A percentile compares a stretch with the other conserved stretches of the same genome.
Conservation (phyloP, 2,888 invertebrate species). For the Apodemia zela region DNA sequence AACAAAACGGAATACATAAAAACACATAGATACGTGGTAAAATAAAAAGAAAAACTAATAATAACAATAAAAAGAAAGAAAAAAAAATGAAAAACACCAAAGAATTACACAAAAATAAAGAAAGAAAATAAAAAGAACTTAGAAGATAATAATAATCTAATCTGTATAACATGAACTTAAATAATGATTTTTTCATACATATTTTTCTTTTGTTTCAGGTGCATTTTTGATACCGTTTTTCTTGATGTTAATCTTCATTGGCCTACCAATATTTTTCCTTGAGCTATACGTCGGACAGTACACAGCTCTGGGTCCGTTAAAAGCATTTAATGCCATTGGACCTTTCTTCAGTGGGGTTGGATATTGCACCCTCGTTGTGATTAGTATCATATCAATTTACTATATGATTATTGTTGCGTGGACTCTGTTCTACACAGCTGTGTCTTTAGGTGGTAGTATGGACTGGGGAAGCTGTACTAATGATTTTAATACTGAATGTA, state of each 20-base stretch:
- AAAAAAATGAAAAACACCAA: too few species aligned
- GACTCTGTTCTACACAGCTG: constrained; percentile 87
- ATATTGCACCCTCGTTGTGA: constrained; percentile 85
- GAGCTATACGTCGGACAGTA: constrained; percentile 91
- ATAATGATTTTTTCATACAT: too few species aligned
- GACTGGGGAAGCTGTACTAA: constrained; percentile 86
- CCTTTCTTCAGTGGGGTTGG: constrained; percentile 83
- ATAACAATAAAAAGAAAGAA: too few species aligned
- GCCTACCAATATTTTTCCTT: constrained; percentile 89
- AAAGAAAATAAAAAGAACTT: too few species aligned
- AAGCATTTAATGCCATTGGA: constrained; percentile 81
- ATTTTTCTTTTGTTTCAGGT: constrained; percentile 74
- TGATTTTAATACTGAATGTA: constrained; percentile 80
- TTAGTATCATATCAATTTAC: constrained; percentile 86
- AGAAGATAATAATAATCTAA: too few species aligned
- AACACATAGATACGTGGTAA: too few species aligned
- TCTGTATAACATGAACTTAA: too few species aligned
- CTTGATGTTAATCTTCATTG: constrained; percentile 87
- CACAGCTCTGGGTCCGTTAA: constrained; percentile 85
- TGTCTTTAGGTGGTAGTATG: constrained; percentile 82
- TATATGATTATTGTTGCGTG: constrained; percentile 91
- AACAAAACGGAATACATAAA: too few species aligned
- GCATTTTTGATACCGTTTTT: constrained; percentile 88
- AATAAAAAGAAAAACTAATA: too few species aligned
- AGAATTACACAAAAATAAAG: too few species aligned